Conservation (phyloP, 2,113 vertebrate species). For the Quiscalus mexicanus region DNA sequence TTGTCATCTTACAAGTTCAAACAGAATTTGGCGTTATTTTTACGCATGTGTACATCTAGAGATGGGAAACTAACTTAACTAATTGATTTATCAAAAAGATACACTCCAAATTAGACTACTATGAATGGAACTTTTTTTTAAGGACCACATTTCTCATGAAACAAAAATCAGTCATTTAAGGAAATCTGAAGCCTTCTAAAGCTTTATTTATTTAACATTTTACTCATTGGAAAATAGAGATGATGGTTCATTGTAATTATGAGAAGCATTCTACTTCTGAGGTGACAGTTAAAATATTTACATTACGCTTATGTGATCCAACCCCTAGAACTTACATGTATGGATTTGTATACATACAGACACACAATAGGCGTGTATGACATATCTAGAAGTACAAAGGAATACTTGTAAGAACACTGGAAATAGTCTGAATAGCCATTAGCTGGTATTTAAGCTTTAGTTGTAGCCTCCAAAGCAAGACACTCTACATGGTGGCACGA, state of each 20-base stretch:
- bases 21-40: conserved; percentile 70
- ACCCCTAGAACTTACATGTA: conserved; percentile 8
- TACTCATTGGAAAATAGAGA: neutral
- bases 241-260: conserved; percentile 11
- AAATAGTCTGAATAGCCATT: conserved; percentile 43
- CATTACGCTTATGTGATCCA: neutral
- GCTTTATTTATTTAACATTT: neutral
- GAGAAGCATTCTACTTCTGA: conserved; percentile 1
- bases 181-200: neutral
- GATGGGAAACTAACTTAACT: neutral
- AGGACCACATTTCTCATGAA: neutral
- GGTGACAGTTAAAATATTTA: conserved; percentile 6
- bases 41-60: neutral
- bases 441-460: conserved; percentile 52
- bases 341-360: neutral
- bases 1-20: conserved; percentile 64
- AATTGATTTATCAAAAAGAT: neutral
- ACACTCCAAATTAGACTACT: neutral
- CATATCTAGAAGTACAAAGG: neutral
- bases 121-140: neutral
- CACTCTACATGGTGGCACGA: neutral
- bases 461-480: conserved; percentile 34
- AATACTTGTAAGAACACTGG: neutral
- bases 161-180: neutral
- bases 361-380: neutral